Percentiles rank a stretch among this genome's conserved stretches.
These are phyloP conservation scores for Trichacis sp. DNA, from an alignment of 2,888 invertebrate species.

Conservation along the genomic window DNA sequence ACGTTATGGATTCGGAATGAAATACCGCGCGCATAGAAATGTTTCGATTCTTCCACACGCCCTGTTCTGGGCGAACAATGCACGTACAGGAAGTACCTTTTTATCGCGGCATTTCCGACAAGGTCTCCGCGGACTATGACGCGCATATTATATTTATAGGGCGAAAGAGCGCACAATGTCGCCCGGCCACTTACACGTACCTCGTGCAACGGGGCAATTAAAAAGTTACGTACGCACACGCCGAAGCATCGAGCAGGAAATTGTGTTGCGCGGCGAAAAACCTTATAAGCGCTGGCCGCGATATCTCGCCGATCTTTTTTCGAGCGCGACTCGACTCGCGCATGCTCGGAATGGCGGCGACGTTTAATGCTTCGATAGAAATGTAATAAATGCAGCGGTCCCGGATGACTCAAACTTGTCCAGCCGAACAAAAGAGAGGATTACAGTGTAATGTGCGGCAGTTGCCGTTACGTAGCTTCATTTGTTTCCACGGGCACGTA, in stretches of 20 bases:
- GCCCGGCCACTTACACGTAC: not conserved
- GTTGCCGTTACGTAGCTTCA: slow-evolving; percentile 32
- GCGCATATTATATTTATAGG: slow-evolving; percentile 17
- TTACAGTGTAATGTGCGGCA: no score
- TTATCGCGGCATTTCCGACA: slow-evolving; percentile 26
- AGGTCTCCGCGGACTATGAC: slow-evolving; percentile 12
- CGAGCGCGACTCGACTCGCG: no score
- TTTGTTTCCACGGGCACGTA: slow-evolving; percentile 48
- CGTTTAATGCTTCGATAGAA: no score
- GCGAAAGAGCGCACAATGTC: slow-evolving; percentile 12
- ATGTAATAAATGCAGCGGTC: no score
- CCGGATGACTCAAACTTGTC: not conserved
- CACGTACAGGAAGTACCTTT: slow-evolving; percentile 20
- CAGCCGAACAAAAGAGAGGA: no score
- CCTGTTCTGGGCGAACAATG: slow-evolving; percentile 18
- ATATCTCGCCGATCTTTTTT: not conserved
- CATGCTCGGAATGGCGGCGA: no score
- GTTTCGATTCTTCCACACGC: slow-evolving; percentile 22
- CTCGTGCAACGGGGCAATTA: slow-evolving; percentile 1
- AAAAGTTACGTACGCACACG: not conserved
- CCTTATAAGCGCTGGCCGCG: not conserved
- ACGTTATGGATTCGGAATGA: slow-evolving; percentile 27
- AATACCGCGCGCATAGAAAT: slow-evolving; percentile 21
- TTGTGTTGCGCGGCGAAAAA: not conserved
- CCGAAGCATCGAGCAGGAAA: not conserved